Evolutionary conservation across 2,888 invertebrate species (phyloP), one percentile per base, ranked within the genome.

Genomic region (Taphrorychus bicolor): DNA sequence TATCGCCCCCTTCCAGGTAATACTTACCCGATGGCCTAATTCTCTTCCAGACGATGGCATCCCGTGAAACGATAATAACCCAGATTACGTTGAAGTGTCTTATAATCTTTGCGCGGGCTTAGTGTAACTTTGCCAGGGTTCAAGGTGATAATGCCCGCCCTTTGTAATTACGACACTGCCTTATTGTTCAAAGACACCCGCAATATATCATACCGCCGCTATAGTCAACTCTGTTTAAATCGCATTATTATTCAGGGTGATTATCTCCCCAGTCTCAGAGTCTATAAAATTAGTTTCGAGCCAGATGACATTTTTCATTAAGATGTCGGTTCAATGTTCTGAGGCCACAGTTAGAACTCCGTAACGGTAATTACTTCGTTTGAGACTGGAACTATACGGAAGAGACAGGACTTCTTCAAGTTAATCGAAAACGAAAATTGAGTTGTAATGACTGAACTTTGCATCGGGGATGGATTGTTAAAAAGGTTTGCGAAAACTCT

Each of bases 61-160:
- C 23, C 54, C 23, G 22, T 62, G 45, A 62, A 62, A 54, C 52
- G 61, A 62, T 62, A 62, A 62, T 62, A 54, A 62, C 40, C 42
- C 21, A 62, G 61, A 62, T 62, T 62, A 54, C 41, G 45, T 54
- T 62, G 21, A 42, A 62, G 61, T 53, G 61, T 62, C 45, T 42
- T 54, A 45, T 62, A 54, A 62, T 62, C 54, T 62, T 62, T 53
- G 45, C 45, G 51, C 53, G 9, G 19, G 54, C 54, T 54, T 54
- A 54, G 61, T 23, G 54, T 54, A 54, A 62, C 41, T 53, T 62
- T 54, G 45, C n/a, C n/a, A 45, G 61, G 54, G 54, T 62, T 54
- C 45, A 54, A 57, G 61, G 61, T 42, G 21, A 54, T 62, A 24
- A 53, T 53, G 16, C 23, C 53, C 23, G 23, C 32, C 53, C 32